Percentiles rank a stretch among this genome's conserved stretches.
These are phyloP conservation scores for Fopius arisanus DNA, from an alignment of 1,140 invertebrate genomes.

Conservation along the genomic window DNA sequence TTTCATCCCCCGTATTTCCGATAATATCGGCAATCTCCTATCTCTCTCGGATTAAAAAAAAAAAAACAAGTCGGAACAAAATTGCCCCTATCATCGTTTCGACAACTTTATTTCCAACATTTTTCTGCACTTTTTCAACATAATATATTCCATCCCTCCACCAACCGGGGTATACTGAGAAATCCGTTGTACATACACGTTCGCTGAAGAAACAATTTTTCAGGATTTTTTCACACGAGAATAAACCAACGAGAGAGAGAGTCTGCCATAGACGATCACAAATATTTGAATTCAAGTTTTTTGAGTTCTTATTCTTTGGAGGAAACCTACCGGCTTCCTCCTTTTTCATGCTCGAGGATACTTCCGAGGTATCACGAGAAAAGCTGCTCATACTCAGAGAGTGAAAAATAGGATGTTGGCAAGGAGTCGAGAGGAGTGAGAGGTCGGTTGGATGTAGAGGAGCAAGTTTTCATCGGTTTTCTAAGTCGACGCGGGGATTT, in stretches of 20 bases:
- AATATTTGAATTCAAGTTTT: slow-evolving; percentile 22
- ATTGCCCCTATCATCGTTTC: background rate
- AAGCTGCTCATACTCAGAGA: slow-evolving; percentile 10
- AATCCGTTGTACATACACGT: slow-evolving; percentile 4
- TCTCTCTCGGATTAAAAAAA: background rate
- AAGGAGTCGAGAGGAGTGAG: background rate
- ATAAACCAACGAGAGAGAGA: background rate
- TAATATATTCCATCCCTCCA: background rate
- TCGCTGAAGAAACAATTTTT: background rate
- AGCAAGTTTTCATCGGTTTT: slow-evolving; percentile 23
- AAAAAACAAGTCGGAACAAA: background rate
- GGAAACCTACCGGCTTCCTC: background rate
- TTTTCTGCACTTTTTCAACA: background rate
- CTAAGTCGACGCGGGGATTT: slow-evolving; percentile 6
- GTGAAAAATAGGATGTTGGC: background rate
- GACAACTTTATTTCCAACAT: background rate
- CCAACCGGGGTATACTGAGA: background rate
- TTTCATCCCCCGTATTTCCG: background rate
- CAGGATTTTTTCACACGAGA: background rate
- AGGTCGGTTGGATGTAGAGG: background rate
- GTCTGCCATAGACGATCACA: background rate
- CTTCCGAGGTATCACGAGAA: background rate
- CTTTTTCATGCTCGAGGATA: background rate
- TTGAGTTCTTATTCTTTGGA: background rate
- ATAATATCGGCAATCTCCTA: slow-evolving; percentile 4